phyloP scores from a whole-genome alignment of 2,888 invertebrate species.

The Cephus runcator region DNA sequence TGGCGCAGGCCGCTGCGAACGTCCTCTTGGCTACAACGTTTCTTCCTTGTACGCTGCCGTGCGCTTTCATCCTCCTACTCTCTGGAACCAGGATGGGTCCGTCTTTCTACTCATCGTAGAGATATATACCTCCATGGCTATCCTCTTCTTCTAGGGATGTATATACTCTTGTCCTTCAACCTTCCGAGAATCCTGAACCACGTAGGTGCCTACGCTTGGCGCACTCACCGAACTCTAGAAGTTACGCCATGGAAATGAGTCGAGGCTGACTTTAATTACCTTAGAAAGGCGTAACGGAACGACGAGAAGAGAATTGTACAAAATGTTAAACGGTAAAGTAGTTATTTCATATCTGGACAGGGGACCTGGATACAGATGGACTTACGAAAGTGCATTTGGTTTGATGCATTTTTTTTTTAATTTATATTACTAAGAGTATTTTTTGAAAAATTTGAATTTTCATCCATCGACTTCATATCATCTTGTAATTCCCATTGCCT shows the following conservation, averaged over 20 bases:
- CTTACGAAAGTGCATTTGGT: neutral
- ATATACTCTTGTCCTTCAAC: neutral
- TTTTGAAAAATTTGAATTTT: neutral
- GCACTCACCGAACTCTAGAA: neutral
- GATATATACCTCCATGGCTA: no score
- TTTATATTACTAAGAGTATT: neutral
- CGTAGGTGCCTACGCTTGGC: neutral
- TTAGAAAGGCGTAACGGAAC: neutral
- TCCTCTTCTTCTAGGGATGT: neutral
- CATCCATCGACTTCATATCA: neutral
- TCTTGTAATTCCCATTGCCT: slow-evolving; percentile 2
- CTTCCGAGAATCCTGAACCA: neutral
- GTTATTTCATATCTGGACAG: neutral
- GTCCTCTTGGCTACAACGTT: slow-evolving; percentile 42
- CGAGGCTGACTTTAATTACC: neutral
- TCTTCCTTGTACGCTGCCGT: neutral
- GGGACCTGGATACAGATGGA: neutral
- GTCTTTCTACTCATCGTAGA: neutral
- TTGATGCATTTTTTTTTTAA: neutral
- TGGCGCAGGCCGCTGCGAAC: slow-evolving; percentile 42
- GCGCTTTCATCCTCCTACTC: neutral
- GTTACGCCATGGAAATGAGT: neutral
- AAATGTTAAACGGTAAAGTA: neutral
- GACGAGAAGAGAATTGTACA: neutral
- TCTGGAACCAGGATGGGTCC: neutral